Evolutionary conservation across 2,113 vertebrate genomes (phyloP), one percentile per base, ranked within the genome.

Genomic region (Heloderma charlesbogerti): DNA sequence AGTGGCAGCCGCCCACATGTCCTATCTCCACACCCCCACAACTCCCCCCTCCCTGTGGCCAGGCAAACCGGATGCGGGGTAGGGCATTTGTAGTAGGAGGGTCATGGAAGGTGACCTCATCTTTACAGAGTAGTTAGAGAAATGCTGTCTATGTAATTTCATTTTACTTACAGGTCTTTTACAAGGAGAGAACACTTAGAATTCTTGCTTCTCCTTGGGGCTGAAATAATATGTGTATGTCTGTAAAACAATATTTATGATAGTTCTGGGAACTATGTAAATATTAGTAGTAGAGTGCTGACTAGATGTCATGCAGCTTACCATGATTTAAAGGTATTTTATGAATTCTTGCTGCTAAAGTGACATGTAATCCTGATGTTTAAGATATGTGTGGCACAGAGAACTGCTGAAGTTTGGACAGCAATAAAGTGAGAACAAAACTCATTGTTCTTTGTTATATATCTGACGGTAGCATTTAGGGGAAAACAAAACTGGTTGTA

Each of bases 131-230:
- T 80, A 93, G 81, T 74, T 92, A 48, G 88, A 92, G 45, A 66
- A 89, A 78, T 12, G 84, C 40, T 43, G 10, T 48, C 63, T 16
- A n/a, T 60, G 63, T 90, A 89, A 94, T 94, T 94, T 95, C 1
- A 82, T 92, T 96, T 95, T 95, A 92, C 94, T 91, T 94, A 75
- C 67, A 92, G 88, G 16, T 4, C 25, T 91, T 91, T 60, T 93
- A 83, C 6, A 90, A 57, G 51, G 92, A 90, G 77, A 86, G 4
- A 31, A 60, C 78, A 74, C 45, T 94, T 91, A 66, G 54, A 94
- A 94, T 94, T 93, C n/a, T 92, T 94, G 15, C 91, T 79, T 94
- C 83, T 95, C 67, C 84, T 96, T 60, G 40, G 69, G 92, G n/a
- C 34, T 92, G 74, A 92, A 94, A 74, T 79, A 91, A 90, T 87